These are phyloP conservation scores for Agrotis puta DNA, from an alignment of 2,888 invertebrate genomes.

Conservation along the genomic window DNA sequence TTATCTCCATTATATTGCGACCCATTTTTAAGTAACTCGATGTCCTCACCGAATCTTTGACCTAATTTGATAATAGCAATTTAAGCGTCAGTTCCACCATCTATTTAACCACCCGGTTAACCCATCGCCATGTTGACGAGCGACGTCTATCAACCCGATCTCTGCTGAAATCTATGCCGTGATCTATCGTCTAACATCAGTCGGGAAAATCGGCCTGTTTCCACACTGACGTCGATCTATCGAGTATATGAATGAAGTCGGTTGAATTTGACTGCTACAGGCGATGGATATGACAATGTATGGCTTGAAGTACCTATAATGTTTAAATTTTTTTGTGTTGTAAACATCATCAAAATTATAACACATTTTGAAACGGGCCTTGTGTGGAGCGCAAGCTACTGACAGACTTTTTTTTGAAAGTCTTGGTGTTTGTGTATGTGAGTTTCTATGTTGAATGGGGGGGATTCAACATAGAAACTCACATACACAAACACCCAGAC, in stretches of 20 bases:
- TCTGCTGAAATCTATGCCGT: conserved; percentile 11
- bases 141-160: conserved; percentile 36
- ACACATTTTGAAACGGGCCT: too few species aligned
- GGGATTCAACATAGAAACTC: too few species aligned
- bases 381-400: too few species aligned
- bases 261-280: background rate
- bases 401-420: too few species aligned
- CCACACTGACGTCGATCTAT: conserved; percentile 7
- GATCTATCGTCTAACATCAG: conserved; percentile 36
- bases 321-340: too few species aligned
- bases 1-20: background rate
- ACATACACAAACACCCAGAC: too few species aligned
- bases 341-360: too few species aligned
- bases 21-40: too few species aligned
- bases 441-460: too few species aligned
- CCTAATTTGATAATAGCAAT: background rate
- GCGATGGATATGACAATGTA: background rate
- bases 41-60: background rate
- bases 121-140: conserved; percentile 4
- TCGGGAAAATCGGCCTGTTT: conserved; percentile 5
- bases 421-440: too few species aligned
- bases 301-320: too few species aligned
- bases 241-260: background rate
- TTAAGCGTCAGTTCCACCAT: background rate
- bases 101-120: conserved; percentile 2